Percentiles rank a stretch among this genome's conserved stretches.
These are phyloP conservation scores for Platyura marginata DNA, from an alignment of 1,140 invertebrate species.

Conservation along the genomic window DNA sequence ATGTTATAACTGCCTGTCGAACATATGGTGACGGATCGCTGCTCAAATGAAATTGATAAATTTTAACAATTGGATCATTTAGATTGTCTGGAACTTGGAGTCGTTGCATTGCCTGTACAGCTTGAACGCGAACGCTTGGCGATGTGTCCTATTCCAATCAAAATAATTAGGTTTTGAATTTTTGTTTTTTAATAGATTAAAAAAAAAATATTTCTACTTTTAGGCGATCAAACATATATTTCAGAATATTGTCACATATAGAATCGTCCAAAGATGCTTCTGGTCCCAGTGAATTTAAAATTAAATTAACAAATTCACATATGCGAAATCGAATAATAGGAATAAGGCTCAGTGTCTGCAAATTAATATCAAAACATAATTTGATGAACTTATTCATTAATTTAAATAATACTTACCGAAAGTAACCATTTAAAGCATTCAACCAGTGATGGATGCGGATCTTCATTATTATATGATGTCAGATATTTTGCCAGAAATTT, in stretches of 20 bases:
- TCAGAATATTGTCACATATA: slow-evolving; percentile 49
- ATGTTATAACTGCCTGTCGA: slow-evolving; percentile 41
- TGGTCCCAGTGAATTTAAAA: slow-evolving; percentile 52
- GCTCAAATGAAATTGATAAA: slow-evolving; percentile 57
- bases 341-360: slow-evolving; percentile 14
- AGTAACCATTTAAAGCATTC: slow-evolving; percentile 29
- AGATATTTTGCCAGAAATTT: slow-evolving; percentile 46
- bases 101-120: slow-evolving; percentile 55
- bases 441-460: slow-evolving; percentile 31
- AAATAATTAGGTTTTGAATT: too few species aligned
- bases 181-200: too few species aligned
- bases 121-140: slow-evolving; percentile 55
- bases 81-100: slow-evolving; percentile 61
- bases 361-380: not conserved
- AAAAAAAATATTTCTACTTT: too few species aligned
- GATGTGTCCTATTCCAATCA: slow-evolving; percentile 41
- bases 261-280: slow-evolving; percentile 59
- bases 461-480: slow-evolving; percentile 29
- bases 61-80: slow-evolving; percentile 56
- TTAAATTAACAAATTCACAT: slow-evolving; percentile 54
- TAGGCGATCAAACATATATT: slow-evolving; percentile 46
- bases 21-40: slow-evolving; percentile 58
- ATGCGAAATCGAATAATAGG: slow-evolving; percentile 44
- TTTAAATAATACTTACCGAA: slow-evolving; percentile 23
- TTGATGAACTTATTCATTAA: slow-evolving; percentile 5